These are phyloP conservation scores for Synanceia verrucosa DNA, from an alignment of 2,797 vertebrate genomes.

Conservation along the genomic window DNA sequence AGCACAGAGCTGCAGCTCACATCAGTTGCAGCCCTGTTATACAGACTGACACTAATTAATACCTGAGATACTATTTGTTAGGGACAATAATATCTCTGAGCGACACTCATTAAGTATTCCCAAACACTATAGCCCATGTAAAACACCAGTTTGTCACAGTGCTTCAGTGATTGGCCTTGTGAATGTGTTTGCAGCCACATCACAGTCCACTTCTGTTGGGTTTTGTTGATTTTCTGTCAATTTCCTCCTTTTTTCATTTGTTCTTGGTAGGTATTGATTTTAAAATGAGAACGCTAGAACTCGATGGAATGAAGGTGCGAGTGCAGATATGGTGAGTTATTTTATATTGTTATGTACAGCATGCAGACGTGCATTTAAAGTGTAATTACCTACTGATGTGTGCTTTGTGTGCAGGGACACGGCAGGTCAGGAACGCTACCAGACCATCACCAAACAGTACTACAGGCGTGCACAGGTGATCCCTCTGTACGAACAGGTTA, in stretches of 20 bases:
- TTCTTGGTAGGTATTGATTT: constrained; percentile 94
- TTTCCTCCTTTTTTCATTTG: constrained; percentile 4
- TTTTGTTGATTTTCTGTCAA: neutral
- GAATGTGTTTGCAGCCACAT: neutral
- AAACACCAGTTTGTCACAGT: constrained; percentile 1
- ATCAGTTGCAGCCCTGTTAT: neutral
- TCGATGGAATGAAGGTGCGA: constrained; percentile 93
- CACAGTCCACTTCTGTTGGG: neutral
- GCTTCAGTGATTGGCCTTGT: neutral
- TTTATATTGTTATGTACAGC: neutral
- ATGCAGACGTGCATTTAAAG: too few relatives aligned
- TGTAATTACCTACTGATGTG: neutral
- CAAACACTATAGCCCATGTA: neutral
- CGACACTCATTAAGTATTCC: neutral
- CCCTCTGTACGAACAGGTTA: neutral
- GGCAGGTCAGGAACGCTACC: constrained; percentile 95
- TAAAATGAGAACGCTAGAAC: constrained; percentile 96
- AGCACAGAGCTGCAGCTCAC: neutral
- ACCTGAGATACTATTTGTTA: constrained; percentile 2
- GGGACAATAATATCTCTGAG: neutral
- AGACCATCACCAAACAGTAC: constrained; percentile 97
- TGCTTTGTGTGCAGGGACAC: constrained; percentile 88
- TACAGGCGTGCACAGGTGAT: constrained; percentile 93
- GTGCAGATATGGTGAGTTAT: constrained; percentile 94
- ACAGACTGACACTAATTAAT: neutral